phyloP scores from a whole-genome alignment of 2,797 vertebrate species.

The Bradypodion ventrale region DNA sequence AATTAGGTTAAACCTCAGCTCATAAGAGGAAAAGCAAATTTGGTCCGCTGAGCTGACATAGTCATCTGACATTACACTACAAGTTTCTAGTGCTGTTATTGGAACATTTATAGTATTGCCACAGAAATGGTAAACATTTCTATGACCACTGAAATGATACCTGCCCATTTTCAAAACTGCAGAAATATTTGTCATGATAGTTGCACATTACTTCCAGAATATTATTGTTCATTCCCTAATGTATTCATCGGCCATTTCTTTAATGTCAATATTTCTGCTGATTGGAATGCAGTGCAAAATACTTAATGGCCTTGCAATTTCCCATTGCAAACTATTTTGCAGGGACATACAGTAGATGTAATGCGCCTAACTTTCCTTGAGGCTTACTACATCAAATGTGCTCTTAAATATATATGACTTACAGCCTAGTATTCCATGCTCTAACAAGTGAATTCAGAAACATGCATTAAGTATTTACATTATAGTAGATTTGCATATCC shows the following conservation, averaged over 20 bases:
- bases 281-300: constrained; percentile 46
- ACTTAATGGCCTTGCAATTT: constrained; percentile 9
- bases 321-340: constrained; percentile 22
- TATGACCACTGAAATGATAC: constrained; percentile 18
- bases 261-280: constrained; percentile 35
- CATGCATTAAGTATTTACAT: neutral
- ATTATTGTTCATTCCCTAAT: constrained; percentile 47
- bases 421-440: neutral
- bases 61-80: constrained; percentile 11
- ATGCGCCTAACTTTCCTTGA: constrained; percentile 33
- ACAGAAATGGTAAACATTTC: constrained; percentile 35
- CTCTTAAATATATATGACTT: neutral
- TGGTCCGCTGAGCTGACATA: constrained; percentile 24
- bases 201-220: constrained; percentile 50
- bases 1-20: constrained; percentile 13
- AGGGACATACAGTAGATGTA: constrained; percentile 43
- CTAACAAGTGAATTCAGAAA: neutral
- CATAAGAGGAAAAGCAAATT: constrained; percentile 34
- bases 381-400: neutral
- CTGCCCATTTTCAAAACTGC: constrained; percentile 47
- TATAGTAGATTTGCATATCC: neutral
- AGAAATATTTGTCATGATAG: constrained; percentile 33
- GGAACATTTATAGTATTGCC: constrained; percentile 7
- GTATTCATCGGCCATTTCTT: constrained; percentile 52
- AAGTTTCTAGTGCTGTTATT: constrained; percentile 27